phyloP scores from a whole-genome alignment of 2,888 invertebrate species.

The Acronicta psi region DNA sequence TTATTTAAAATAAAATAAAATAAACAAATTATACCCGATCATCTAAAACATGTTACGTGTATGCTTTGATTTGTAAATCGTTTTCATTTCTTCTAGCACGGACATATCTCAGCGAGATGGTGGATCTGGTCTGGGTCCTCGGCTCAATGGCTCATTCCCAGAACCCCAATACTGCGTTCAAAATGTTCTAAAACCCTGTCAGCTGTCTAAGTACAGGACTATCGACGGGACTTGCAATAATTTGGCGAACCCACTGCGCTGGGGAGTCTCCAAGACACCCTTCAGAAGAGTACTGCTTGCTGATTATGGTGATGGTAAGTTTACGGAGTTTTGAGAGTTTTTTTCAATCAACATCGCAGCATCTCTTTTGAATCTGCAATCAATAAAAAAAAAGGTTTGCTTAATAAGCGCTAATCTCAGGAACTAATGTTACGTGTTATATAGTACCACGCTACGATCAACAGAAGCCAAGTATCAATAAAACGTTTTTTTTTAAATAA shows the following conservation, averaged over 20 bases:
- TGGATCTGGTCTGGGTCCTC: conserved; percentile 75
- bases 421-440: no score
- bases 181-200: conserved; percentile 74
- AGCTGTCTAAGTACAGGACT: conserved; percentile 89
- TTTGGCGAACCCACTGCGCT: conserved; percentile 88
- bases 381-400: no score
- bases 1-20: no score
- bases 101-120: conserved; percentile 62
- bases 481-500: no score
- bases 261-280: conserved; percentile 93
- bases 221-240: conserved; percentile 95
- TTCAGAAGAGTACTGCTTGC: conserved; percentile 93
- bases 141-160: conserved; percentile 70
- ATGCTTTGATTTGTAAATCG: background rate
- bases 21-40: no score
- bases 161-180: conserved; percentile 73
- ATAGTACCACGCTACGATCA: no score
- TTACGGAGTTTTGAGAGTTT: no score
- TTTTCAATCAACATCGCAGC: no score
- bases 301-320: conserved; percentile 93
- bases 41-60: background rate
- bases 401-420: no score
- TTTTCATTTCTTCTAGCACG: conserved; percentile 59
- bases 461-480: no score
- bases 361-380: no score